Percentiles rank a stretch among this genome's conserved stretches.
Conservation (phyloP, 1,140 invertebrate genomes). For the Aphelenchoides besseyi region DNA sequence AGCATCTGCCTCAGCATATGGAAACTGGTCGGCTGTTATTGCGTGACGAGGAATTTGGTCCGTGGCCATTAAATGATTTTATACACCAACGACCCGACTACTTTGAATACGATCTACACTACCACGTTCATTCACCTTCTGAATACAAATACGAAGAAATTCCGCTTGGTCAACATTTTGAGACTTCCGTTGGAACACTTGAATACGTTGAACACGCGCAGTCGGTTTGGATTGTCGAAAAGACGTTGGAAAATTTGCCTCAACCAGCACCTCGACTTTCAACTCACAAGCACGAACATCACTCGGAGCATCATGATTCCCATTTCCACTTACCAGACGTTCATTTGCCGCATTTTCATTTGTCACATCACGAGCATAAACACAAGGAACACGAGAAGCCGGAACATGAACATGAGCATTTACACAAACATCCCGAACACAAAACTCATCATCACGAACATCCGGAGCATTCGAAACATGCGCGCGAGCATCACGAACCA, state of each 20-base stretch:
- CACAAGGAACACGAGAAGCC: constrained; percentile 4
- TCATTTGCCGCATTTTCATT: background rate
- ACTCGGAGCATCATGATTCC: background rate
- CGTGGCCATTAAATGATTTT: constrained; percentile 2
- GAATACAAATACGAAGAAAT: background rate
- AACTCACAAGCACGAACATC: constrained; percentile 4
- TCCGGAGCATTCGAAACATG: background rate
- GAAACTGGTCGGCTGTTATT: constrained; percentile 13
- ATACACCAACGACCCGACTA: constrained; percentile 7
- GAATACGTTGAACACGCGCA: background rate
- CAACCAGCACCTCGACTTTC: background rate
- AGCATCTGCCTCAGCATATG: background rate
- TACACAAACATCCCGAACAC: background rate
- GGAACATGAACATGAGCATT: background rate
- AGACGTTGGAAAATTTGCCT: background rate
- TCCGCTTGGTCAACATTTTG: background rate
- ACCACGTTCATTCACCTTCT: background rate
- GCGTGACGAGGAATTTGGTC: constrained; percentile 5
- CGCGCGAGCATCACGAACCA: background rate
- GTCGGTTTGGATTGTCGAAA: background rate
- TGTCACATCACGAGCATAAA: background rate
- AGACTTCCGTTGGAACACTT: background rate
- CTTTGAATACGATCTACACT: background rate
- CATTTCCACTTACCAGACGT: background rate
- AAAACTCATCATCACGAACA: too few relatives aligned